These are phyloP conservation scores for Cybosia mesomella DNA, from an alignment of 2,888 invertebrate species.

Conservation along the genomic window DNA sequence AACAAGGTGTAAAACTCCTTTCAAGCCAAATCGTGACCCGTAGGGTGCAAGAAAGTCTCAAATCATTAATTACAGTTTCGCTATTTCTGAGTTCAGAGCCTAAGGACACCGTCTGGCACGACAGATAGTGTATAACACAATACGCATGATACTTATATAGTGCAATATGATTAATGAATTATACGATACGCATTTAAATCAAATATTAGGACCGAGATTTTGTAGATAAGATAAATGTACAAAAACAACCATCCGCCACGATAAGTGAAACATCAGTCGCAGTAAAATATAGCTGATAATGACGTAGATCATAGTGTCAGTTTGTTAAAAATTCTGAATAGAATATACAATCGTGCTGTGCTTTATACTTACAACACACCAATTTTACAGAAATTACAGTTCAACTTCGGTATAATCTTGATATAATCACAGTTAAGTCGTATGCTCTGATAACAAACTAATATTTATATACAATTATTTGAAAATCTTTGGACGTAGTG, in stretches of 20 bases:
- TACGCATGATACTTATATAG: not conserved
- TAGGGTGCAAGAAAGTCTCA: not conserved
- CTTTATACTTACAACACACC: not conserved
- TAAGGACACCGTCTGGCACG: not conserved
- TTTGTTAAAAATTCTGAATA: no score
- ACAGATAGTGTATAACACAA: not conserved
- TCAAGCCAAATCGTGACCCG: no score
- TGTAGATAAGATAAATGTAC: not conserved
- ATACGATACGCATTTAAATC: not conserved
- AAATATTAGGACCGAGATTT: not conserved
- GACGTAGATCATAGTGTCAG: not conserved
- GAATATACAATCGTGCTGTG: not conserved
- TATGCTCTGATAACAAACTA: no score
- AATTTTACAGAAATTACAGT: no score
- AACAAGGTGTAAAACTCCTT: no score
- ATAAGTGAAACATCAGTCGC: not conserved
- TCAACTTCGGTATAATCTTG: no score
- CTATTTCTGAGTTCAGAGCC: not conserved
- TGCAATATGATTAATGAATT: not conserved
- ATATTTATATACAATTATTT: no score
- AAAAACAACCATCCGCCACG: not conserved
- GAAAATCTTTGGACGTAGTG: no score
- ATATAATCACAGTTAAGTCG: no score
- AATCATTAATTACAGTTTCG: not conserved
- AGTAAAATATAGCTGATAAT: not conserved